These are phyloP conservation scores for Acrobasis consociella DNA, from an alignment of 2,888 invertebrate species.

Conservation along the genomic window DNA sequence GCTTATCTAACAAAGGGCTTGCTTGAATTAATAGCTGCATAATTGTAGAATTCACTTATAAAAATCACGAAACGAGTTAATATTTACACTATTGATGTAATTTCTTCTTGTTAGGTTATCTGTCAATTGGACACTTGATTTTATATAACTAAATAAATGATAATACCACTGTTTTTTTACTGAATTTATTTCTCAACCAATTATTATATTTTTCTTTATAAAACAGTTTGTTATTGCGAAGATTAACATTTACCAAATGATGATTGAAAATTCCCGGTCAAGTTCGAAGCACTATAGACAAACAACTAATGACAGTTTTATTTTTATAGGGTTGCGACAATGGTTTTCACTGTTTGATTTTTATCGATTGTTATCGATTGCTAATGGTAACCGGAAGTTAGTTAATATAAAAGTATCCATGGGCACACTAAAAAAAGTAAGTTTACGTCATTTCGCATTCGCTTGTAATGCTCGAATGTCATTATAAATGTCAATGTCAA, in stretches of 20 bases:
- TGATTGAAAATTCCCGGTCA: constrained; percentile 22
- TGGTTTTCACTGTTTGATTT: neutral
- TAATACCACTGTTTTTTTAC: neutral
- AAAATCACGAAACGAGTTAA: constrained; percentile 4
- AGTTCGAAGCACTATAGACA: neutral
- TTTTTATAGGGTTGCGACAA: neutral
- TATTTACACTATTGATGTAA: constrained; percentile 29
- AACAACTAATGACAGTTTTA: neutral
- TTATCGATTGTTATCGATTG: neutral
- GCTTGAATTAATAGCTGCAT: constrained; percentile 82
- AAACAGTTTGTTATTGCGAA: constrained; percentile 1
- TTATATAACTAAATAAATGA: neutral
- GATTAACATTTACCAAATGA: constrained; percentile 4
- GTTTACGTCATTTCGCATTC: neutral
- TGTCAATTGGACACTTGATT: constrained; percentile 39
- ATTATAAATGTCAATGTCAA: constrained; percentile 9
- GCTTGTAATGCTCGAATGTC: neutral
- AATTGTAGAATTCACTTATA: constrained; percentile 23
- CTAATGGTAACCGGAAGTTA: neutral
- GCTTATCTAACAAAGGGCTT: constrained; percentile 78
- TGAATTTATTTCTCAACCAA: neutral
- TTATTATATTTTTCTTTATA: neutral
- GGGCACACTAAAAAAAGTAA: neutral
- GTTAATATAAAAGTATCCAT: neutral
- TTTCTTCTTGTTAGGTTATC: constrained; percentile 44